Evolutionary conservation across 2,113 vertebrate genomes (phyloP), one percentile per base, ranked within the genome.

Genomic region (Speoplatyrhinus poulsoni): DNA sequence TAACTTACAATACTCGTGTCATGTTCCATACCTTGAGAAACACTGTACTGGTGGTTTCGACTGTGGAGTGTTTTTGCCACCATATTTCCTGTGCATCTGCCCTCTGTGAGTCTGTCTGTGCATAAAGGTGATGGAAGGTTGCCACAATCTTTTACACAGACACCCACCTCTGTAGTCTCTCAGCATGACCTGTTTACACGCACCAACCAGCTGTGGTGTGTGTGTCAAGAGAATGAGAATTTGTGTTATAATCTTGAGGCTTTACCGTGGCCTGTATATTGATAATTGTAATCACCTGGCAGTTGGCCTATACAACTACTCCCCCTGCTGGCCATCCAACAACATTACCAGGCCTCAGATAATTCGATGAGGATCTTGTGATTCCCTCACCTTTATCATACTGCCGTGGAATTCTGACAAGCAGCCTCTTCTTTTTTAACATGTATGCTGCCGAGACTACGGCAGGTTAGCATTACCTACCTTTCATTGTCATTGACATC

Each of bases 401-500:
- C n/a, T 16, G 53, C n/a, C 53, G 7, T 16, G 15, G 16, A 7
- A 16, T 54, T 54, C 2, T 6, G n/a, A n/a, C 4, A 3, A 54
- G 16, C 6, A 58, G 32, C 9, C 19, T 58, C 56, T 12, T 26
- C 17, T 57, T 57, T 3, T 16, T 56, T 56, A 53, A 53, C 11
- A 15, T 12, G 13, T 56, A 19, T 41, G 4, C 36, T 41, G 36
- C 36, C 36, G 36, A 41, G 36, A 41, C 36, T 26, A 41, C 1
- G 36, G 36, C 36, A 8, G 26, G 2, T 26, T 26, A 41, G 36
- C 36, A 53, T 12, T 15, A 7, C 10, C 32, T 78, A 87, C 84
- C 85, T 80, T 69, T 87, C 81, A 64, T 87, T 88, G 66, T 72
- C 75, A 60, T 75, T 85, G 67, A 80, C 65, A 36, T 89, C 81